These are phyloP conservation scores for Limosa lapponica DNA, from an alignment of 2,797 vertebrate genomes.

Conservation along the genomic window DNA sequence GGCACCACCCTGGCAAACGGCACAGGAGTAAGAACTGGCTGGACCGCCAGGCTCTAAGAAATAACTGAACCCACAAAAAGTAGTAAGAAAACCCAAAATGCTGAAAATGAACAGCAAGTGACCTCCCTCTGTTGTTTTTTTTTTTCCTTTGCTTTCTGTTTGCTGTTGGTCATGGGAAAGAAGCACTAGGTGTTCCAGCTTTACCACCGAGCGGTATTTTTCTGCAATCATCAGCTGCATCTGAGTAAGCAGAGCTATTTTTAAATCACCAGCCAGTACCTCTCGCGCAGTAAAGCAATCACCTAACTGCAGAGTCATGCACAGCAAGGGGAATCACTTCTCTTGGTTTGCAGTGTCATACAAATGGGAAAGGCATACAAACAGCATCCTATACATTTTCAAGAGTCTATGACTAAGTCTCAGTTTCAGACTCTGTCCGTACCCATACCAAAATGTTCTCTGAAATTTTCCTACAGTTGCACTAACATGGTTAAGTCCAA, in stretches of 20 bases:
- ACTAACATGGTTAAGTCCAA: not conserved
- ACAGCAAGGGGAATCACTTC: not conserved
- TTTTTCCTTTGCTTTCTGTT: slow-evolving; percentile 1
- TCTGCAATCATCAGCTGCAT: slow-evolving; percentile 24
- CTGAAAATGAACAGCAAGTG: not conserved
- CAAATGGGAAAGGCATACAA: not conserved
- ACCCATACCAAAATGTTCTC: not conserved
- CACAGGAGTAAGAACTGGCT: not conserved
- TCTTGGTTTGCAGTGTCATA: not conserved
- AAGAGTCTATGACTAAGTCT: not conserved
- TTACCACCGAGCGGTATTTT: not conserved
- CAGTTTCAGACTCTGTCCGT: slow-evolving; percentile 8
- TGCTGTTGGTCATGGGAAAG: slow-evolving; percentile 8
- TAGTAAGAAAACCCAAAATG: not conserved
- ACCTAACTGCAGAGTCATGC: slow-evolving; percentile 43
- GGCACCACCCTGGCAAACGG: not conserved
- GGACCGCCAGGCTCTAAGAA: not conserved
- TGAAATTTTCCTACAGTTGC: not conserved
- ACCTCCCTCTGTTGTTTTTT: not conserved
- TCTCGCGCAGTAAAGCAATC: not conserved
- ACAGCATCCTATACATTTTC: not conserved
- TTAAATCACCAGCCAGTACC: not conserved
- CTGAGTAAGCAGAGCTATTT: slow-evolving; percentile 63
- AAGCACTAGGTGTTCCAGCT: slow-evolving; percentile 13
- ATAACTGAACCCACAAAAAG: not conserved